Percentiles rank a stretch among this genome's conserved stretches.
phyloP scores from a whole-genome alignment of 1,140 invertebrate species.

The Neuroterus valhalla region DNA sequence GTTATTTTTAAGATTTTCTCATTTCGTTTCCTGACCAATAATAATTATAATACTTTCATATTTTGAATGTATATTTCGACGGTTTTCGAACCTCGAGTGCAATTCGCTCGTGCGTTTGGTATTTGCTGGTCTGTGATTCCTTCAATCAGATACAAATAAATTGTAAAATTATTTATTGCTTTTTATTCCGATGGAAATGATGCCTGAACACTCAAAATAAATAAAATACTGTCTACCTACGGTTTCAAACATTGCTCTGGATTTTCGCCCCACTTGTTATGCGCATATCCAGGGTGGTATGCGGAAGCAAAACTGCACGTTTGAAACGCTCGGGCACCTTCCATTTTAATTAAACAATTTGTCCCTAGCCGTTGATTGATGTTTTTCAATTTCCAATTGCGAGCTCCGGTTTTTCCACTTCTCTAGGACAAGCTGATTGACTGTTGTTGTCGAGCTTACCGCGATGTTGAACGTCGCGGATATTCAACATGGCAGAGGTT shows the following conservation, averaged over 20 bases:
- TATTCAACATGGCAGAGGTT: slow-evolving; percentile 24
- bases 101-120: too few species aligned
- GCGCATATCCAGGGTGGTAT: slow-evolving; percentile 39
- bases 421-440: slow-evolving; percentile 40
- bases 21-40: too few species aligned
- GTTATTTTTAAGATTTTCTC: too few species aligned
- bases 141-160: too few species aligned
- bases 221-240: slow-evolving; percentile 9
- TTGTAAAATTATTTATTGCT: slow-evolving; percentile 1
- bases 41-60: too few species aligned
- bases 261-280: slow-evolving; percentile 18
- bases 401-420: slow-evolving; percentile 38
- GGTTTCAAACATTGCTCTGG: slow-evolving; percentile 7
- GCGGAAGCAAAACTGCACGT: slow-evolving; percentile 47
- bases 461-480: slow-evolving; percentile 15
- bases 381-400: slow-evolving; percentile 45
- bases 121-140: too few species aligned
- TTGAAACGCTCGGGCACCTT: slow-evolving; percentile 41
- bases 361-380: slow-evolving; percentile 45
- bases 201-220: background rate
- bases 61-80: too few species aligned
- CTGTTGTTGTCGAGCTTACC: slow-evolving; percentile 26
- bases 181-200: slow-evolving; percentile 4
- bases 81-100: too few species aligned
- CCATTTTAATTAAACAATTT: slow-evolving; percentile 55